Percentiles rank a stretch among this genome's conserved stretches.
phyloP scores from a whole-genome alignment of 2,113 vertebrate species.

The Hepsetus odoe region DNA sequence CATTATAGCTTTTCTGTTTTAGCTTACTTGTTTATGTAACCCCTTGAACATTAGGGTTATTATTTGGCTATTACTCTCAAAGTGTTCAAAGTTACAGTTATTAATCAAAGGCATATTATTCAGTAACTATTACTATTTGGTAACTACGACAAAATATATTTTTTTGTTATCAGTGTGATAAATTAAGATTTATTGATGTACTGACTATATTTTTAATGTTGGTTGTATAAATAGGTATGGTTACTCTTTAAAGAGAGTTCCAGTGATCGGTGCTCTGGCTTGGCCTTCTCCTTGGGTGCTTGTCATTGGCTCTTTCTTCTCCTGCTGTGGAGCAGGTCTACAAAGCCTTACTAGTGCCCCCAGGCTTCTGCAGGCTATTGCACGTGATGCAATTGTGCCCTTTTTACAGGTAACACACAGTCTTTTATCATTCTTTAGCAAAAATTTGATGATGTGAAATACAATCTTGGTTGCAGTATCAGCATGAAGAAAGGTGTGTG shows the following conservation, averaged over 20 bases:
- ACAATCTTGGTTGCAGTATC: not conserved
- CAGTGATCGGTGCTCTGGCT: conserved; percentile 88
- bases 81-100: too few species aligned
- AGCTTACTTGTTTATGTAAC: not conserved
- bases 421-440: not conserved
- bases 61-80: not conserved
- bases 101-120: not conserved
- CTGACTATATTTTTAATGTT: not conserved
- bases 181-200: not conserved
- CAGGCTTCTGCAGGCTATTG: conserved; percentile 91
- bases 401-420: conserved; percentile 82
- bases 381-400: conserved; percentile 89
- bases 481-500: too few species aligned
- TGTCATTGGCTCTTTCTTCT: conserved; percentile 96
- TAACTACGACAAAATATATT: not conserved
- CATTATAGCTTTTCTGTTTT: not conserved
- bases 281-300: conserved; percentile 97
- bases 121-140: not conserved
- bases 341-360: conserved; percentile 95
- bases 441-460: not conserved
- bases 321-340: conserved; percentile 92
- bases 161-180: too few species aligned
- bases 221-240: conserved; percentile 79
- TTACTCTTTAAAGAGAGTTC: conserved; percentile 83
- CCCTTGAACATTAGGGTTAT: not conserved